Base-by-base conservation (phyloP, 2,888 invertebrate species). In the Colletes collaris region DNA sequence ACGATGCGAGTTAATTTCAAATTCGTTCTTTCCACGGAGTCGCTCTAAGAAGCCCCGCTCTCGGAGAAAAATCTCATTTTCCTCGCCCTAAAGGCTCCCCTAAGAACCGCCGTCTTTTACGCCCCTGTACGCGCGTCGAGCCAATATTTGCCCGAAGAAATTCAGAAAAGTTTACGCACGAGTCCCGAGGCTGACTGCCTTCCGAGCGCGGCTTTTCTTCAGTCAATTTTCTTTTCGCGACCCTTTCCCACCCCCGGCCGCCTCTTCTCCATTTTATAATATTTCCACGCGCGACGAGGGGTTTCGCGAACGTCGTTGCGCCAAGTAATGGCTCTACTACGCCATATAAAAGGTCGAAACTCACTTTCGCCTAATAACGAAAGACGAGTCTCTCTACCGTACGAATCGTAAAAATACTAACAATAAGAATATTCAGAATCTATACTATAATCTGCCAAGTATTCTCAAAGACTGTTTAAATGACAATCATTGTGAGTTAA, bases 81-180 rank as follows among this genome's bases (percentile, higher is more conserved):
- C 92, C 88, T 89, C 88, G 92, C 90, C 92, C 91, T 90, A 87
- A 91, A 91, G 92, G 91, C 82, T 87, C 86, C 87, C 88, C 83
- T 86, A 79, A 67, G 73, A 58, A 35, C 37, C 16, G 3, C 59
- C 56, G 63, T 74, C 62, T 63, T 70, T 78, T 78, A 69, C 62
- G 59, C 58, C 79, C 82, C 52, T 76, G 77, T 44, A 58, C 88
- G 85, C 87, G 85, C 88, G 84, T 86, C 86, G 85, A 86, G 88
- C 88, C 91, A 91, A 90, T 92, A 92, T 92, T 92, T 92, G 91
- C 92, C 90, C 91, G 92, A 92, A 92, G 90, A 91, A 92, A 92
- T 92, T 92, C 90, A 91, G 89, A 88, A 90, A 91, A 92, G 91
- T 92, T 92, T 91, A 91, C 92, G 89, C 91, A 92, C 89, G 91